A percentile compares a stretch with the other conserved stretches of the same genome.
Evolutionary conservation across 2,113 vertebrate genomes (phyloP).

Genomic region (Psilopogon haemacephalus): DNA sequence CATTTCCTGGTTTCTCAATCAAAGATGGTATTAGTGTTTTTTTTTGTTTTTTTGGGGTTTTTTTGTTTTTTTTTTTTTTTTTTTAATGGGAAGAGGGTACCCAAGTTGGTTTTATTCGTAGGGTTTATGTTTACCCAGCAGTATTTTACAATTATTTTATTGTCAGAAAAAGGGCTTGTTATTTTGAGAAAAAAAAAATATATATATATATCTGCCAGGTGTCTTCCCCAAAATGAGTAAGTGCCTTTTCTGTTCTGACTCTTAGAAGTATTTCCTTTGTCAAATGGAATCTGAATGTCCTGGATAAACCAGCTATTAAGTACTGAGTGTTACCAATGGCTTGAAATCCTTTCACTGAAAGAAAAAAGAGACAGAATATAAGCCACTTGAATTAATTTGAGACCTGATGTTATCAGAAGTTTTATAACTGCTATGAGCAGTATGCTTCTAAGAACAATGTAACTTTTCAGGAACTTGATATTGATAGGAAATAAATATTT

Average conservation of each 20-base stretch:
- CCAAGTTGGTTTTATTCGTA: background rate
- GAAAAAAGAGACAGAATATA: conserved; percentile 15
- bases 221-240: conserved; percentile 68
- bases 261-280: conserved; percentile 64
- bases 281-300: conserved; percentile 48
- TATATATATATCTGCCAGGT: conserved; percentile 49
- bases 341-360: conserved; percentile 47
- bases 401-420: conserved; percentile 12
- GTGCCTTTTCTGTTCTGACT: conserved; percentile 69
- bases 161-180: conserved; percentile 68
- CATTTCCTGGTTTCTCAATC: background rate
- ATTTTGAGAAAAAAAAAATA: conserved; percentile 44
- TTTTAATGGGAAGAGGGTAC: background rate
- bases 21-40: background rate
- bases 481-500: conserved; percentile 67
- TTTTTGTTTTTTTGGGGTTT: no score
- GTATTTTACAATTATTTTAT: conserved; percentile 13
- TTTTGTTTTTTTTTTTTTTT: no score
- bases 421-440: conserved; percentile 30
- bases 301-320: conserved; percentile 4
- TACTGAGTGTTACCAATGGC: conserved; percentile 27
- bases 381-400: conserved; percentile 46
- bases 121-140: conserved; percentile 19
- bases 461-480: conserved; percentile 60
- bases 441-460: conserved; percentile 66